Base-by-base conservation (phyloP, 2,888 invertebrate species). In the Neoaliturus tenellus region DNA sequence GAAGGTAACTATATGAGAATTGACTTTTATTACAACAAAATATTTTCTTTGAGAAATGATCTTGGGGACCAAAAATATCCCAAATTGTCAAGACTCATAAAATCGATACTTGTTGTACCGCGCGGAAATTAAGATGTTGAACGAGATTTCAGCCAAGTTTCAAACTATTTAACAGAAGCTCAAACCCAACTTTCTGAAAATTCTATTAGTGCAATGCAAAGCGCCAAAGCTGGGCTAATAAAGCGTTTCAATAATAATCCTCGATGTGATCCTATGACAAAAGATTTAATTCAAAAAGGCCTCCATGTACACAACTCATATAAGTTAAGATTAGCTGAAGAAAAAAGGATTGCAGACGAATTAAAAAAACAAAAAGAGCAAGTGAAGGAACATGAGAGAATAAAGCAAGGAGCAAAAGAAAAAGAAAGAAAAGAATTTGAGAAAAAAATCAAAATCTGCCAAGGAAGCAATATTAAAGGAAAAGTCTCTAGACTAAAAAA, bases 401-500 rank as follows among this genome's bases (percentile, higher is more conserved):
- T n/a, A n/a, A n/a, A 51, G 17, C 14, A n/a, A 51, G 17, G 51
- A 51, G 6, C 17, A 12, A n/a, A n/a, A 12, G 17, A 51, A n/a
- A 51, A 51, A 51, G 51, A 51, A 51, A 51, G 51, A 8, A 4
- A 12, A 39, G 51, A 41, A 41, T 51, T 51, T 51, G 51, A 51
- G 20, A 51, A 51, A n/a, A 51, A 51, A 51, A 51, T 4, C 17
- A 51, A n/a, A 51, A 51, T 12, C 6, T 39, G 14, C n/a, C 4
- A 51, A 51, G 20, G 51, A 51, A 51, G 51, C 23, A 23, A 35
- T 73, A 33, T 23, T 33, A 2, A 73, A 73, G 35, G 73, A 73
- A 73, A 73, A 73, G 31, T 17, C 33, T 73, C 23, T 73, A 73
- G 73, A n/a, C 10, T 33, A 73, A 17, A 35, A 73, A 73, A 39